phyloP scores from a whole-genome alignment of 2,113 vertebrate species.

The Arizona elegans region DNA sequence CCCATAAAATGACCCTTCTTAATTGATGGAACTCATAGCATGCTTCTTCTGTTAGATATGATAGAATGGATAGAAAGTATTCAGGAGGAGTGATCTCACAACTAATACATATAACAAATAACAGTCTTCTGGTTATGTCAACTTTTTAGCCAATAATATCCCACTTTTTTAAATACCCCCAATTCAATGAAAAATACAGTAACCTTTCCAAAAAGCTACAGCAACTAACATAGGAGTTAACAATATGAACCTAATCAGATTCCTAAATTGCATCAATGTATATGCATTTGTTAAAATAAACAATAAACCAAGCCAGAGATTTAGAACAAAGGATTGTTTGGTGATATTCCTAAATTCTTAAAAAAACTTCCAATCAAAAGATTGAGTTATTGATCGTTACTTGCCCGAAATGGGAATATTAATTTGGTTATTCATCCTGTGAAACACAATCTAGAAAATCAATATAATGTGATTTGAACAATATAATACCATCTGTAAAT shows the following conservation, averaged over 20 bases:
- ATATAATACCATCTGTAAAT: not conserved
- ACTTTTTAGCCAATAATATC: not conserved
- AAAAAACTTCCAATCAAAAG: not conserved
- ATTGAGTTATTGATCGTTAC: not conserved
- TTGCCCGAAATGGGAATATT: not conserved
- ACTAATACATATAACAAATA: not conserved
- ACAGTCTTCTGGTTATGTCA: not conserved
- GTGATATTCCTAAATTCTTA: not conserved
- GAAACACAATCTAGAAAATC: not conserved
- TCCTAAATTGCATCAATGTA: not conserved
- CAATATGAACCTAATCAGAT: not conserved
- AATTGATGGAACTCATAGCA: not conserved
- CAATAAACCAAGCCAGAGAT: not conserved
- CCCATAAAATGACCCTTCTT: not conserved
- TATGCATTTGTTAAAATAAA: not conserved
- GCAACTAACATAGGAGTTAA: not conserved
- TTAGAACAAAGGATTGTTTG: not conserved
- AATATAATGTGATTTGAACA: not conserved
- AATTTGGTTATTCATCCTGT: not conserved
- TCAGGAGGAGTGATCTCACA: not conserved
- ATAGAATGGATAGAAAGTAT: not conserved
- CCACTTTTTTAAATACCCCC: not conserved
- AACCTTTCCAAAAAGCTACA: not conserved
- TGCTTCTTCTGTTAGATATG: not conserved
- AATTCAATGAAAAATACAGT: not conserved